Evolutionary conservation across 2,888 invertebrate genomes (phyloP).

Genomic region (Gymnosoma rotundatum): DNA sequence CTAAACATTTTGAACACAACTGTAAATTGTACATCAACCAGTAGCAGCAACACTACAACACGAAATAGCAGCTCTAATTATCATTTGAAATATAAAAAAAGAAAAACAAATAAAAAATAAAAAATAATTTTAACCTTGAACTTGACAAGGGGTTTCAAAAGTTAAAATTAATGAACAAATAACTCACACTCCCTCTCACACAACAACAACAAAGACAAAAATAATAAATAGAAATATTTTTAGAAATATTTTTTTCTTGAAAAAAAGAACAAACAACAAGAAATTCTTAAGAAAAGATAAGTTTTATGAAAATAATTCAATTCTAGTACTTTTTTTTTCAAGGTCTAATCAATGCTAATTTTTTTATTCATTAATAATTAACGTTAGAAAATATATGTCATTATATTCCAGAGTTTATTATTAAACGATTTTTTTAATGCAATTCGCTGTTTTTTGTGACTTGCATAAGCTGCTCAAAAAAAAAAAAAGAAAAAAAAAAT

Average conservation of each 20-base stretch:
- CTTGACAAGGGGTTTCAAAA: slow-evolving; percentile 49
- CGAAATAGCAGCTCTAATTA: slow-evolving; percentile 59
- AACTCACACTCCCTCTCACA: slow-evolving; percentile 14
- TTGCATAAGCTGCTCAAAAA: no score
- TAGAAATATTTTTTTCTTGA: slow-evolving; percentile 9
- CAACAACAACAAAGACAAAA: background rate
- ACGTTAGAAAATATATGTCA: background rate
- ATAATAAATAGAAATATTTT: slow-evolving; percentile 8
- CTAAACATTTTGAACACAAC: background rate
- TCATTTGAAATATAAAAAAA: slow-evolving; percentile 30
- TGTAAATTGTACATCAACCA: slow-evolving; percentile 31
- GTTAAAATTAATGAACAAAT: slow-evolving; percentile 13
- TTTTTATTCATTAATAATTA: background rate
- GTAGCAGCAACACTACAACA: slow-evolving; percentile 13
- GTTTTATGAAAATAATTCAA: background rate
- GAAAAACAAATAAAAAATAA: background rate
- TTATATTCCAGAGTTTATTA: background rate
- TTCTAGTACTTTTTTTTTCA: background rate
- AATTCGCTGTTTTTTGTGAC: no score
- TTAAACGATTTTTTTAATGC: no score
- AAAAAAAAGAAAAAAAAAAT: no score
- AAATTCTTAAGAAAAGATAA: background rate
- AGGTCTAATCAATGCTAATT: background rate
- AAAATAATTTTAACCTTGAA: slow-evolving; percentile 59
- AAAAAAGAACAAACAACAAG: background rate